Conservation (phyloP, 2,888 invertebrate genomes). For the Lasioglossum oenotherae region DNA sequence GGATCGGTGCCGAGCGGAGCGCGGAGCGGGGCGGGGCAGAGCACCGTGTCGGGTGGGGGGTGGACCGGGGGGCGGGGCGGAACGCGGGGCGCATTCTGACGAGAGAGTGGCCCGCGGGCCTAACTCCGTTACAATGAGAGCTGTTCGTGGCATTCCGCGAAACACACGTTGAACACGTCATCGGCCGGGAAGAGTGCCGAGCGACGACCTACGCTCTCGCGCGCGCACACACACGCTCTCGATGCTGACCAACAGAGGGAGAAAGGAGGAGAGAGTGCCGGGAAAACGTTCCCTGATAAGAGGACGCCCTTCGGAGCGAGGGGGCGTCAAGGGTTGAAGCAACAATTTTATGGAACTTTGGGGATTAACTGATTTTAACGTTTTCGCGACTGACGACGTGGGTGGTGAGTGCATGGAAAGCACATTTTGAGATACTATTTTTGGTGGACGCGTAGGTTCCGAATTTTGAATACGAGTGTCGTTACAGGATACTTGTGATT, state of each 20-base stretch:
- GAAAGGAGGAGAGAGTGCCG: conserved; percentile 15
- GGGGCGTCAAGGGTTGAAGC: not conserved
- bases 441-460: not conserved
- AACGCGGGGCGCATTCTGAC: conserved; percentile 62
- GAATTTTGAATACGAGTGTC: not conserved
- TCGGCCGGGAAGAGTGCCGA: conserved; percentile 67
- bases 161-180: conserved; percentile 75
- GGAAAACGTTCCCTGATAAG: not conserved
- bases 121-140: conserved; percentile 79
- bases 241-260: not conserved
- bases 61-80: not conserved
- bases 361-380: not conserved
- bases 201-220: conserved; percentile 45
- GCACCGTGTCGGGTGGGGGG: not conserved
- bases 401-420: not conserved
- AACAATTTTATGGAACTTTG: not conserved
- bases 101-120: conserved; percentile 74
- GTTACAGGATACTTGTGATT: not conserved
- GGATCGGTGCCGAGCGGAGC: not conserved
- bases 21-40: not conserved
- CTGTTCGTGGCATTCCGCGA: conserved; percentile 79
- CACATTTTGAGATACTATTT: not conserved
- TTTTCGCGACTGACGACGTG: not conserved
- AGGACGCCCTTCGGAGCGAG: not conserved
- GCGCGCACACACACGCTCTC: conserved; percentile 7